Evolutionary conservation across 2,888 invertebrate species (phyloP).

Genomic region (Cephus pulcher): DNA sequence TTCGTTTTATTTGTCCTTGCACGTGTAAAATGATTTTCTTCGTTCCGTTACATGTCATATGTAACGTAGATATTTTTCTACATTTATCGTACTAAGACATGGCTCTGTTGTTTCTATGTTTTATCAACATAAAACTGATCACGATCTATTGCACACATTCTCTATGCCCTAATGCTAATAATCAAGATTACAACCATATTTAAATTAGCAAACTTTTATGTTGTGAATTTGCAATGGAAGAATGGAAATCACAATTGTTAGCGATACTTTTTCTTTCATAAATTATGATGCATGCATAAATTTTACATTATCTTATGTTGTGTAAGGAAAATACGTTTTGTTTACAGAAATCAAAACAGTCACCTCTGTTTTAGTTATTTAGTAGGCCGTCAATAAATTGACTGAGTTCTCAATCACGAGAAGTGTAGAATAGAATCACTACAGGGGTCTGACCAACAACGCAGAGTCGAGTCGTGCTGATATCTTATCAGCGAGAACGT

Average conservation of each 20-base stretch:
- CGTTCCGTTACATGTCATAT: not conserved
- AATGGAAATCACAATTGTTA: not conserved
- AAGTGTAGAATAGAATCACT: not conserved
- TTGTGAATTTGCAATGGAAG: not conserved
- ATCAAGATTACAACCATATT: not conserved
- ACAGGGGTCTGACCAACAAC: not conserved
- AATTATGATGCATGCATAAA: not conserved
- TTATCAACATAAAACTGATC: not conserved
- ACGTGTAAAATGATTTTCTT: not conserved
- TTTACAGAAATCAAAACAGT: not conserved
- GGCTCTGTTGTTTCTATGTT: not conserved
- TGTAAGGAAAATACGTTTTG: not conserved
- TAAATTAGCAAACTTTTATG: not conserved
- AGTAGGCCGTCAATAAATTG: not conserved
- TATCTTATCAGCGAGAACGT: not conserved
- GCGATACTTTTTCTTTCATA: not conserved
- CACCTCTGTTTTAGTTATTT: not conserved
- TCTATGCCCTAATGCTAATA: not conserved
- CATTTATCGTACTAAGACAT: not conserved
- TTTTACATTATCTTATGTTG: not conserved
- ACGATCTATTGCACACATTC: not conserved
- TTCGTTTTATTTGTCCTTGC: not conserved
- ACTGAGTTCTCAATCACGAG: not conserved
- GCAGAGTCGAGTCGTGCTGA: not conserved
- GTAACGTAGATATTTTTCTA: not conserved